Base-by-base conservation (phyloP, 2,797 vertebrate genomes). In the Trematomus bernacchii region DNA sequence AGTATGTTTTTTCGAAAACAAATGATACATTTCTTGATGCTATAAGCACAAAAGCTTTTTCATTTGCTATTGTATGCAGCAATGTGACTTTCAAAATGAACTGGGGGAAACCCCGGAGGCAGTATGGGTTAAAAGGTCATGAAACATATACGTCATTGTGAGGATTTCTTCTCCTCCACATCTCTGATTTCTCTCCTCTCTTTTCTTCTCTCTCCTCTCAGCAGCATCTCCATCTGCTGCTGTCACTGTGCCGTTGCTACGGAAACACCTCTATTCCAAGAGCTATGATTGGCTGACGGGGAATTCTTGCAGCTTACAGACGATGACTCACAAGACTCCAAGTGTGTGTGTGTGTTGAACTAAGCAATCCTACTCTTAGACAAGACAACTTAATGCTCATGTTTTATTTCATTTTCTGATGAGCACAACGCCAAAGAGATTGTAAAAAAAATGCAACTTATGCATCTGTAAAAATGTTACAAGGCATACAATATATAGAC, bases 161-260 rank as follows among this genome's bases (percentile, higher is more conserved):
- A 67, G 44, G 33, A 37, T n/a, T 42, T 42, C 3, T 47, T 43
- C 51, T 14, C 13, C 47, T 50, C 33, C 13, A 15, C 50, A 15
- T 65, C 57, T 37, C 21, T 6, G 46, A 66, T 77, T 68, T 19
- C 27, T 27, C 23, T 73, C 73, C 51, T 67, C 33, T 50, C 58
- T 52, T 3, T 65, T 58, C 66, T 66, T 19, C n/a, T 42, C 51
- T 70, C 48, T 69, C 51, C 15, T 67, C 70, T 76, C 62, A 58
- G 72, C 71, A 84, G 62, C 71, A 73, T 68, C 48, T 71, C 57
- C 85, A 86, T 87, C 84, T 90, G 85, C 84, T 85, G 68, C 89
- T 91, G 87, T 90, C 82, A 85, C 79, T 80, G 78, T 48, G 65
- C 1, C 46, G 85, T 93, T 73, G 71, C 92, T 87, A 93, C 79